Evolutionary conservation across 2,888 invertebrate genomes (phyloP), one percentile per base, ranked within the genome.

Genomic region (Gymnosoma rotundatum): DNA sequence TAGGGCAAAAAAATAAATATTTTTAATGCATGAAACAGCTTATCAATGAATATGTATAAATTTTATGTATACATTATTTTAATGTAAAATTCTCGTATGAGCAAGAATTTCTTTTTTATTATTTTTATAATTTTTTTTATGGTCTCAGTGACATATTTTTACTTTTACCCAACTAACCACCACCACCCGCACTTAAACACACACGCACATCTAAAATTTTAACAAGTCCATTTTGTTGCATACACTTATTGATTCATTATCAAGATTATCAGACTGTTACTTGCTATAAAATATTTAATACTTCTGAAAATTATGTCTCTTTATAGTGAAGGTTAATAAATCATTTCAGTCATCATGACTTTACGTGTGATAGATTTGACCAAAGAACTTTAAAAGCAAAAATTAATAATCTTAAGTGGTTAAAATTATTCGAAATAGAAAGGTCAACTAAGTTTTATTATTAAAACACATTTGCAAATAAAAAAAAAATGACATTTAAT

Each of bases 171-270:
- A 58, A 12, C n/a, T n/a, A n/a, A n/a, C n/a, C n/a, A 18, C 32
- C 25, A 54, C 36, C 16, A 36, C 52, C 36, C 8, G 58, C 20
- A 3, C 6, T 20, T 18, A 7, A 18, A 20, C n/a, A 21, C 21
- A 52, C 16, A 42, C 36, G 20, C 21, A 7, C 25, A 2, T 42
- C 2, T 42, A 42, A 1, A 38, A 10, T 38, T 50, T n/a, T 5
- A 60, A 42, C n/a, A 66, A 9, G 25, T 67, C 45, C 36, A 48
- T 67, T 56, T 72, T 54, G n/a, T 20, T 52, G 0, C 54, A 60
- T 4, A 5, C 48, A 67, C 76, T 72, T 76, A 83, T 83, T 78
- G 83, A 78, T 74, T 74, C 54, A 70, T 74, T 78, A 63, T 78
- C 58, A 20, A 70, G 52, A 70, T 74, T 69, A 83, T 74, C 21